Conservation (phyloP, 2,888 invertebrate genomes). For the Rhimphoctona megacephalus region DNA sequence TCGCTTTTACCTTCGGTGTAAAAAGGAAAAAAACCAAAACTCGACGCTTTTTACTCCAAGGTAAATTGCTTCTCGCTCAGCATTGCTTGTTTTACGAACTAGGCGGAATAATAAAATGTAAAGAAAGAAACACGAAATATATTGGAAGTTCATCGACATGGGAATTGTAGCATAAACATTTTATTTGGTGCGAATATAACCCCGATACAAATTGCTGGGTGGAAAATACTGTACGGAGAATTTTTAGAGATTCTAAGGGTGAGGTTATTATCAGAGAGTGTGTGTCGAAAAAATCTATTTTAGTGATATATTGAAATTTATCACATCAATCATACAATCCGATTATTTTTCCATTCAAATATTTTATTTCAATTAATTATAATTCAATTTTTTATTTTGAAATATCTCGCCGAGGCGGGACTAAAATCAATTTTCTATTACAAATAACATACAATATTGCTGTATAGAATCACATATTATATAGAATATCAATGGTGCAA, state of each 20-base stretch:
- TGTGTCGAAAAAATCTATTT: neutral
- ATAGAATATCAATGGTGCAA: neutral
- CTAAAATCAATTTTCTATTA: neutral
- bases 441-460: neutral
- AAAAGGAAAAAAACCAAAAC: constrained; percentile 22
- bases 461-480: neutral
- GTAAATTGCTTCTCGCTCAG: constrained; percentile 29
- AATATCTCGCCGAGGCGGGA: neutral
- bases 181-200: constrained; percentile 4
- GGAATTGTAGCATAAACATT: constrained; percentile 24
- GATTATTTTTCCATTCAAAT: neutral
- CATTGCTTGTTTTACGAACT: constrained; percentile 30
- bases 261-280: neutral
- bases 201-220: neutral
- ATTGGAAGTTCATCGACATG: constrained; percentile 34
- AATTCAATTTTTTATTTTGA: neutral
- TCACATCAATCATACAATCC: neutral
- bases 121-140: neutral
- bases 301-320: neutral
- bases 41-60: constrained; percentile 3
- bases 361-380: neutral
- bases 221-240: neutral
- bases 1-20: neutral
- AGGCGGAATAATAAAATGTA: constrained; percentile 16
- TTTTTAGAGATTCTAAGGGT: neutral